Conservation (phyloP, 2,113 vertebrate genomes). For the Ascaphus truei region DNA sequence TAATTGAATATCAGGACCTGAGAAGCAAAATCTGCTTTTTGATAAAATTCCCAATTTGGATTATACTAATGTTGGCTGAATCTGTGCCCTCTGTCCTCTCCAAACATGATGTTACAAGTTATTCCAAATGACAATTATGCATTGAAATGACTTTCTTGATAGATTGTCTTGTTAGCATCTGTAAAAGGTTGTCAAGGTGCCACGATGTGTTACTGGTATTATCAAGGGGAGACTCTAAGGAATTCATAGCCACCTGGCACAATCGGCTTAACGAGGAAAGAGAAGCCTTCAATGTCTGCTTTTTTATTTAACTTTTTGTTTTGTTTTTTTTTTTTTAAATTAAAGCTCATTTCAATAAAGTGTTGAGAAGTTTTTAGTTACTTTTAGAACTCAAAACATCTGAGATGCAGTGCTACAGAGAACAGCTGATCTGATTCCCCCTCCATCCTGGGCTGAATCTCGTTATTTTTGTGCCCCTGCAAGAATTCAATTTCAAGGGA, state of each 20-base stretch:
- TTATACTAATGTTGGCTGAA: neutral
- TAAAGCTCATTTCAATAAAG: too few species aligned
- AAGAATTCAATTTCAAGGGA: too few species aligned
- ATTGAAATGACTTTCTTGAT: constrained; percentile 20
- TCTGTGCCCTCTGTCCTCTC: neutral
- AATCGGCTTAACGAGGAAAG: neutral
- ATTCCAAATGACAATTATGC: constrained; percentile 18
- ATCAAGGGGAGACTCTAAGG: constrained; percentile 3
- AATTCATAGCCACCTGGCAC: constrained; percentile 7
- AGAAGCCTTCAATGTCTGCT: neutral
- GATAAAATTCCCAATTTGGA: neutral
- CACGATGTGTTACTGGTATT: constrained; percentile 12
- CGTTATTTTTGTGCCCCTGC: too few species aligned
- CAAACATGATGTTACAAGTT: neutral
- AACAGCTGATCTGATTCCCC: too few species aligned
- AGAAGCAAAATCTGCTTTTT: neutral
- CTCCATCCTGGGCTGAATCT: too few species aligned
- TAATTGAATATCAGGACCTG: neutral
- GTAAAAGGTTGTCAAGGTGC: constrained; percentile 17
- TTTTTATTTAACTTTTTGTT: too few species aligned
- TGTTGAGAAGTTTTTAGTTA: too few species aligned
- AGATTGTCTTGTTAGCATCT: constrained; percentile 17
- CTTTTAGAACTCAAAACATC: too few species aligned
- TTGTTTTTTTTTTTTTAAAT: too few species aligned
- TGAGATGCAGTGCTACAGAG: too few species aligned